Conservation (phyloP, 2,113 vertebrate species). For the Ageneiosus marmoratus region DNA sequence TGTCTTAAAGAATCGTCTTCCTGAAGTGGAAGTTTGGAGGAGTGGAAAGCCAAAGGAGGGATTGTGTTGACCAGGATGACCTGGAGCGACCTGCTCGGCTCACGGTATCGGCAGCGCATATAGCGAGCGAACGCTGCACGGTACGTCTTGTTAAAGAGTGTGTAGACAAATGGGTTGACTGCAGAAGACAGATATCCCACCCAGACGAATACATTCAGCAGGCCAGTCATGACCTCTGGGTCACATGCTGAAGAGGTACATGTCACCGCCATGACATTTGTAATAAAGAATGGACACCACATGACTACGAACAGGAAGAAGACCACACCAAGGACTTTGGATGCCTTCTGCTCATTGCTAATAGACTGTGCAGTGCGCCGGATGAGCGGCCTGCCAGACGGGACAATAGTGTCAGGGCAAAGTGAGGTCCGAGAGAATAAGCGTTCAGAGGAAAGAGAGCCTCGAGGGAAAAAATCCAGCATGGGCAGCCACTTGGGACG, state of each 20-base stretch:
- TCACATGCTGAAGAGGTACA: conserved; percentile 82
- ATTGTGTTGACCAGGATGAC: conserved; percentile 93
- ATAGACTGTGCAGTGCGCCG: conserved; percentile 92
- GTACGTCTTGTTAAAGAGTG: conserved; percentile 93
- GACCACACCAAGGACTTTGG: conserved; percentile 94
- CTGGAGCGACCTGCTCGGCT: conserved; percentile 87
- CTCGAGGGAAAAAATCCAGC: conserved; percentile 85
- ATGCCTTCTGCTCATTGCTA: conserved; percentile 95
- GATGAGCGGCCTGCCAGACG: conserved; percentile 62
- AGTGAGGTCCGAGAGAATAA: conserved; percentile 84
- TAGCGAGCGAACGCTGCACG: conserved; percentile 89
- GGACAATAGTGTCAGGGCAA: conserved; percentile 70
- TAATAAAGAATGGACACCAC: conserved; percentile 98
- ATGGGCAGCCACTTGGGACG: conserved; percentile 84
- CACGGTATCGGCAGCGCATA: conserved; percentile 86
- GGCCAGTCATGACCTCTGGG: conserved; percentile 73
- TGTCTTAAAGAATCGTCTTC: conserved; percentile 72
- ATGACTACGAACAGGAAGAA: conserved; percentile 96
- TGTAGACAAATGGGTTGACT: conserved; percentile 93
- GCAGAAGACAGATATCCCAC: conserved; percentile 94
- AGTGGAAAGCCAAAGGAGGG: conserved; percentile 85
- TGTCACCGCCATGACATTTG: conserved; percentile 88
- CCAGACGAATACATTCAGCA: conserved; percentile 95
- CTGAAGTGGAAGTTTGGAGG: conserved; percentile 77
- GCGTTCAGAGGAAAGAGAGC: conserved; percentile 87